Evolutionary conservation across 2,888 invertebrate genomes (phyloP).

Genomic region (Melanargia galathea): DNA sequence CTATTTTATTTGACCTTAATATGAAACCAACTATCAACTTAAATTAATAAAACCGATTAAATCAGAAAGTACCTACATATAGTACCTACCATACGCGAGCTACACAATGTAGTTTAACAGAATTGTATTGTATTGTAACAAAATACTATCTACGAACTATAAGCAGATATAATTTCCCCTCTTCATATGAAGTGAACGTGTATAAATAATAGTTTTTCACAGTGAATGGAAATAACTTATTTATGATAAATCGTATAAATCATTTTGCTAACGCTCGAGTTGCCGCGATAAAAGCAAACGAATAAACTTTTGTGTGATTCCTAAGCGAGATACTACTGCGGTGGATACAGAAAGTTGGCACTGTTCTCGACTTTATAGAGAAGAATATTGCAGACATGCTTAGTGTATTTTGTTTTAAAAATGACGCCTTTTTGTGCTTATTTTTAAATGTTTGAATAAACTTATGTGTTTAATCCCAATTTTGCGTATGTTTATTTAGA

Average conservation of each 20-base stretch:
- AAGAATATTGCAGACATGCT: conserved; percentile 38
- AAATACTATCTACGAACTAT: conserved; percentile 4
- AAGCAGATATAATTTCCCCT: conserved; percentile 48
- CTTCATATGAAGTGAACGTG: conserved; percentile 46
- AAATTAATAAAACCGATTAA: neutral
- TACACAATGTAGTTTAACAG: neutral
- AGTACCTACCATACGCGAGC: neutral
- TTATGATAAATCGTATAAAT: conserved; percentile 81
- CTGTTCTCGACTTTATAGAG: conserved; percentile 29
- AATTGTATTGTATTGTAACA: conserved; percentile 6
- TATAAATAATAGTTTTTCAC: conserved; percentile 62
- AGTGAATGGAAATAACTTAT: conserved; percentile 74
- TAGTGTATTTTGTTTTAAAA: neutral
- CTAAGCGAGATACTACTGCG: conserved; percentile 66
- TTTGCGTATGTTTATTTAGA: no score
- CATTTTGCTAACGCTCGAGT: conserved; percentile 74
- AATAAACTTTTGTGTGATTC: conserved; percentile 79
- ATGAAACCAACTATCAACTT: neutral
- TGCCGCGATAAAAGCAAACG: conserved; percentile 74
- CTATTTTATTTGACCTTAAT: neutral
- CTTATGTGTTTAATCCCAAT: no score
- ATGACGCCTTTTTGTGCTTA: neutral
- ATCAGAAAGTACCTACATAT: neutral
- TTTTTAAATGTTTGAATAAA: no score
- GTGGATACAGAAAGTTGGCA: conserved; percentile 45